Conservation (phyloP, 2,113 vertebrate species). For the Phainopepla nitens region DNA sequence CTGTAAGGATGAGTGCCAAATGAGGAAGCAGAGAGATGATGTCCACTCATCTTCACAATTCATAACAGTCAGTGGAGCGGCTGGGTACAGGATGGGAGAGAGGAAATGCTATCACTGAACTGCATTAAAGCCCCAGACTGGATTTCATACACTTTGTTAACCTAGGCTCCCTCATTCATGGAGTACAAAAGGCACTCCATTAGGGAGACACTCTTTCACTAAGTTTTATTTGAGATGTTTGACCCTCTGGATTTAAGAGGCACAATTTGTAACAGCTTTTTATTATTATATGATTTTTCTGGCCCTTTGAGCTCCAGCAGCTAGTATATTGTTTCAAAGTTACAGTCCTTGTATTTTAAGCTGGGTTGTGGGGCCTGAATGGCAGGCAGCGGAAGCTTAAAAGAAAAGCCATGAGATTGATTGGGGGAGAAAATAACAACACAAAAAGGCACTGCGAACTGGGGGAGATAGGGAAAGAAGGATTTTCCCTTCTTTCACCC, state of each 20-base stretch:
- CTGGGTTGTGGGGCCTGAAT: slow-evolving; percentile 48
- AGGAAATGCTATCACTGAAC: slow-evolving; percentile 73
- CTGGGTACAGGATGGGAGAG: slow-evolving; percentile 70
- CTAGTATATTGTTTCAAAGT: slow-evolving; percentile 68
- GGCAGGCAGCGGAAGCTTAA: slow-evolving; percentile 53
- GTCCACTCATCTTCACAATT: slow-evolving; percentile 77
- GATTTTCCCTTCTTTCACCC: not conserved
- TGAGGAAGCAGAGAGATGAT: slow-evolving; percentile 76
- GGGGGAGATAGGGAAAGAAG: not conserved
- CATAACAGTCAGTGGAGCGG: slow-evolving; percentile 63
- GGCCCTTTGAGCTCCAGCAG: slow-evolving; percentile 62
- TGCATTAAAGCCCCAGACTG: slow-evolving; percentile 67
- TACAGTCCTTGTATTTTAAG: slow-evolving; percentile 60
- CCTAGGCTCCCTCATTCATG: slow-evolving; percentile 66
- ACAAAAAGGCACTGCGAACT: not conserved
- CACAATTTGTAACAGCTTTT: slow-evolving; percentile 72
- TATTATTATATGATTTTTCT: slow-evolving; percentile 74
- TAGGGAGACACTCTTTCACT: slow-evolving; percentile 66
- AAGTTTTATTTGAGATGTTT: slow-evolving; percentile 73
- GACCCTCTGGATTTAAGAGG: slow-evolving; percentile 70
- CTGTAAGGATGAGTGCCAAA: slow-evolving; percentile 73
- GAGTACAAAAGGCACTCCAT: slow-evolving; percentile 72
- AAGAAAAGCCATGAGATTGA: slow-evolving; percentile 53
- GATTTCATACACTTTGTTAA: slow-evolving; percentile 71
- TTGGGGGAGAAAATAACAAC: slow-evolving; percentile 45